phyloP scores from a whole-genome alignment of 2,888 invertebrate species.

The Acrocera orbiculus region DNA sequence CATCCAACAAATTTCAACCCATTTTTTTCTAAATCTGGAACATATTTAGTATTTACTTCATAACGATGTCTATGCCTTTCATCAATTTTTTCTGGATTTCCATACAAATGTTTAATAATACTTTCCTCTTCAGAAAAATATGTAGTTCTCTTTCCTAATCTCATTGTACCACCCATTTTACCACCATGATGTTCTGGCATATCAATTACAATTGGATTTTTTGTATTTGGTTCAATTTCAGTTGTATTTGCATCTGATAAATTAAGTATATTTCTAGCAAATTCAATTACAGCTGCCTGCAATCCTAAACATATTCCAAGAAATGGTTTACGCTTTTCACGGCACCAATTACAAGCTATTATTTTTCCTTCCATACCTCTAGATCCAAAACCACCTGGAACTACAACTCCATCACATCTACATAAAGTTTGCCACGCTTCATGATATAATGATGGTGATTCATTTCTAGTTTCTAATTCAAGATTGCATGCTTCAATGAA shows the following conservation, averaged over 20 bases:
- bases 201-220: conserved; percentile 76
- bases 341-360: conserved; percentile 81
- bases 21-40: conserved; percentile 53
- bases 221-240: conserved; percentile 60
- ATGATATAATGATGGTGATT: conserved; percentile 70
- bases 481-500: conserved; percentile 85
- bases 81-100: conserved; percentile 58
- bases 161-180: conserved; percentile 92
- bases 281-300: conserved; percentile 93
- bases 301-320: conserved; percentile 95
- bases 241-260: conserved; percentile 67
- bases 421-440: conserved; percentile 88
- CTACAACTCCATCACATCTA: conserved; percentile 75
- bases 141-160: conserved; percentile 84
- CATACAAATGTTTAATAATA: conserved; percentile 54
- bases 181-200: conserved; percentile 98
- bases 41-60: conserved; percentile 87
- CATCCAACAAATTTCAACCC: conserved; percentile 82
- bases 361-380: conserved; percentile 95
- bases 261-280: conserved; percentile 66
- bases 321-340: conserved; percentile 76
- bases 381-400: conserved; percentile 95
- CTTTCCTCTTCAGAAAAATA: conserved; percentile 45
- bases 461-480: conserved; percentile 51
- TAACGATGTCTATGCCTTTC: conserved; percentile 95